Base-by-base conservation (phyloP, 2,888 invertebrate species). In the Agriopis leucophaearia region DNA sequence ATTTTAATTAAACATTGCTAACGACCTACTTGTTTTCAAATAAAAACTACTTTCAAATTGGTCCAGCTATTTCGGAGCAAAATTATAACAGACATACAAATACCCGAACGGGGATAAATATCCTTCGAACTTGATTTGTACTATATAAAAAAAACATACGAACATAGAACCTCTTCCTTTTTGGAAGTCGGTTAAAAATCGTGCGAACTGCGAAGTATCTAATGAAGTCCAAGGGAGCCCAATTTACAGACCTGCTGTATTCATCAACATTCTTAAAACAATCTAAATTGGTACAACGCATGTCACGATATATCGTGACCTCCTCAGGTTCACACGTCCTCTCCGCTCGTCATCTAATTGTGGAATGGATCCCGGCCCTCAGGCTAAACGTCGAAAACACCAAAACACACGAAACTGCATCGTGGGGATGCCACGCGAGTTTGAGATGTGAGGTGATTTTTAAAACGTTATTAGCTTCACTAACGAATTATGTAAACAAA, bases 371-470 rank as follows among this genome's bases (percentile, higher is more conserved):
- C 12, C 38, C 54, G 42, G 54, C 60, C 45, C 67, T 67, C 59
- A 67, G 67, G 67, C 63, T 55, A 64, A 64, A 64, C 66, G 55
- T 50, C 59, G 38, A 55, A 68, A 68, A 68, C 58, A 58, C 54
- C 42, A 44, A 48, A 67, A 68, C 42, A 55, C 59, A 64, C 64
- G 63, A 68, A 68, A 64, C 60, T 52, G 44, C 57, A 18, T 10
- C 44, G 52, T 62, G 52, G 40, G 61, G 36, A 66, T 62, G 40
- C 50, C 56, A n/a, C 8, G 38, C 5, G 42, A 12, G 15, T 38
- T 56, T 56, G 35, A 4, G 51, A 40, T 35, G 16, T 7, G 55
- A 38, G 6, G 15, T 54, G 18, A 42, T 27, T 27, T 36, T 42
- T 8, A 18, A n/a, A 16, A 48, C 6, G 12, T 10, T 44, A 2